Base-by-base conservation (phyloP, 2,797 vertebrate species). In the Characodon lateralis region DNA sequence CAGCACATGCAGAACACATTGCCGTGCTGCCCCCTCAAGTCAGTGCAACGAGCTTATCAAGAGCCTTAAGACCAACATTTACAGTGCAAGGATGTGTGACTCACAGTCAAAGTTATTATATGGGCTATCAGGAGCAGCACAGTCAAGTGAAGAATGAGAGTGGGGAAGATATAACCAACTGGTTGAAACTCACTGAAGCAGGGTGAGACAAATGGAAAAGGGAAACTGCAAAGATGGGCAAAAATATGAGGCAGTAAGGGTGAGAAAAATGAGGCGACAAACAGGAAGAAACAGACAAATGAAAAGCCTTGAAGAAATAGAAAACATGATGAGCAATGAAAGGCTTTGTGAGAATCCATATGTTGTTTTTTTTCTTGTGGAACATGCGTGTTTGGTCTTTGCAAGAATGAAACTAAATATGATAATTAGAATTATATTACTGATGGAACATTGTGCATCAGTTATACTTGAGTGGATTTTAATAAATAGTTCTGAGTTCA, bases 31-130 rank as follows among this genome's bases (percentile, higher is more conserved):
- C 46, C 39, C 22, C 66, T 70, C 16, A 56, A 46, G 80, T 75
- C 53, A 56, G 73, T 59, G 63, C 68, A 72, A 35, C 26, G 65
- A 26, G 51, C 72, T 79, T 79, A 81, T 84, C 50, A 51, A 66
- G 73, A 73, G 71, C 73, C 71, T 75, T 39, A 76, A 78, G 51
- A 83, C 73, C 75, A 78, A n/a, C 68, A 31, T 77, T 76, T 59
- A 22, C 6, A 31, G 59, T 61, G 55, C 66, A 76, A 39, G 79
- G 78, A 81, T 82, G 74, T 84, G 82, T 84, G 85, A 84, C 79
- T 75, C 82, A 82, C 50, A 56, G 66, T 24, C 35, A 71, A 63
- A 76, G 69, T 80, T 51, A 46, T 50, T 35, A 51, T 68, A 69
- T 48, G 66, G 63, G 63, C 22, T 70, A 43, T 73, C 66, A 77